Base-by-base conservation (phyloP, 1,140 invertebrate genomes). In the Euglossa dilemma region DNA sequence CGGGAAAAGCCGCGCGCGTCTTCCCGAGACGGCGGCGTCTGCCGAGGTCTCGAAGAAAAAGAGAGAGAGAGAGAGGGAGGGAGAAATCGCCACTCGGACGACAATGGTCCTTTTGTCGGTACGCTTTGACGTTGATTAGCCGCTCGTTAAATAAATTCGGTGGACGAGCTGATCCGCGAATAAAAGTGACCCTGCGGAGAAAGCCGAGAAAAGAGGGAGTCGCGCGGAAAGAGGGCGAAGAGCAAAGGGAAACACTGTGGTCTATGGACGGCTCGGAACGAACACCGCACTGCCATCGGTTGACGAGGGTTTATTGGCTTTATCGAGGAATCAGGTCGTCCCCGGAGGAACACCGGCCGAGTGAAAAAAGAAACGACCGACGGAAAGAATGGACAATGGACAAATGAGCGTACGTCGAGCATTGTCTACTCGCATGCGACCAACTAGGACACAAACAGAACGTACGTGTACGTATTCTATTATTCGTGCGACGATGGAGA, bases 241-340 rank as follows among this genome's bases (percentile, higher is more conserved):
- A 63, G 57, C 57, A 72, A 43, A 50, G 61, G 77, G 74, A 59
- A 56, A 74, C 52, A 43, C 28, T 66, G 76, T 28, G 83, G 83
- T 80, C 76, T 67, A 71, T 25, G 73, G 56, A 23, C 73, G 23
- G 61, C 23, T 23, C 20, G 18, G n/a, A 59, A 61, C 52, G 20
- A 70, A 52, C 70, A 67, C 83, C 85, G 78, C 79, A 20, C 71
- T 84, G 86, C 87, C 80, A 77, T 87, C 79, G 80, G 84, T 89
- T 91, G 91, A 92, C 91, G 90, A 91, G 91, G 91, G 92, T 93
- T 93, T 93, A 92, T 84, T 84, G 83, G 85, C 84, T 80, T 86
- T 88, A 81, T 88, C 76, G 82, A 86, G 78, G 71, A 84, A 86
- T 80, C 74, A 57, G 82, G 87, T 87, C 80, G 72, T 56, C 52